Percentiles rank a stretch among this genome's conserved stretches.
Evolutionary conservation across 2,797 vertebrate genomes (phyloP).

Genomic region (Telmatherina bonti): DNA sequence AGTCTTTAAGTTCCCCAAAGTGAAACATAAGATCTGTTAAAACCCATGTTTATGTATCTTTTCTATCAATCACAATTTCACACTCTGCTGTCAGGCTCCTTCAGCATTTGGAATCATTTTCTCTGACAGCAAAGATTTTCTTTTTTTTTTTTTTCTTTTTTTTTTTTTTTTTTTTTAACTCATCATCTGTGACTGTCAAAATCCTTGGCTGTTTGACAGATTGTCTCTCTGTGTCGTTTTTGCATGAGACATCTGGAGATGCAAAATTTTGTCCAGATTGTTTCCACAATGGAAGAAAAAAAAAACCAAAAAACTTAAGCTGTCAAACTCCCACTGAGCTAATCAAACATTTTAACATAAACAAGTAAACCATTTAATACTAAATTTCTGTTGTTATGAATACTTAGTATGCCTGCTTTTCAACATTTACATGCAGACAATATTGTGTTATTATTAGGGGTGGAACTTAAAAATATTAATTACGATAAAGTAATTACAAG

Average conservation of each 20-base stretch:
- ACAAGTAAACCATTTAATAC: neutral
- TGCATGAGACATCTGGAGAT: constrained; percentile 1
- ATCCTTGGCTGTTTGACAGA: constrained; percentile 14
- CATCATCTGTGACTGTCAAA: constrained; percentile 6
- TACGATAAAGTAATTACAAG: too few species aligned
- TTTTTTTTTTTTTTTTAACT: neutral
- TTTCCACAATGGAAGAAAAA: neutral
- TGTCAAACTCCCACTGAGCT: neutral
- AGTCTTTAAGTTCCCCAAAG: neutral
- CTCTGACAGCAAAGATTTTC: constrained; percentile 14
- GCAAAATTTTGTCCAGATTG: neutral
- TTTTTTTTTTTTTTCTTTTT: neutral
- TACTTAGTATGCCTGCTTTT: neutral
- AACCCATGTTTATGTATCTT: constrained; percentile 5
- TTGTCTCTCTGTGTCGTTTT: neutral
- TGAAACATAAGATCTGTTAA: neutral
- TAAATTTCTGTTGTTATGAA: neutral
- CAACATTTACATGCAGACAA: neutral
- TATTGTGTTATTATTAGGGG: neutral
- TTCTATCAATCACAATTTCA: neutral
- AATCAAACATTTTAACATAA: neutral
- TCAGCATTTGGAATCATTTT: constrained; percentile 3
- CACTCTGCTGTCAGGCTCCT: constrained; percentile 4
- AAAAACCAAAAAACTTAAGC: neutral
- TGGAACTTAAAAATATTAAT: too few species aligned